Evolutionary conservation across 2,113 vertebrate species (phyloP).

Genomic region (Gymnogyps californianus): DNA sequence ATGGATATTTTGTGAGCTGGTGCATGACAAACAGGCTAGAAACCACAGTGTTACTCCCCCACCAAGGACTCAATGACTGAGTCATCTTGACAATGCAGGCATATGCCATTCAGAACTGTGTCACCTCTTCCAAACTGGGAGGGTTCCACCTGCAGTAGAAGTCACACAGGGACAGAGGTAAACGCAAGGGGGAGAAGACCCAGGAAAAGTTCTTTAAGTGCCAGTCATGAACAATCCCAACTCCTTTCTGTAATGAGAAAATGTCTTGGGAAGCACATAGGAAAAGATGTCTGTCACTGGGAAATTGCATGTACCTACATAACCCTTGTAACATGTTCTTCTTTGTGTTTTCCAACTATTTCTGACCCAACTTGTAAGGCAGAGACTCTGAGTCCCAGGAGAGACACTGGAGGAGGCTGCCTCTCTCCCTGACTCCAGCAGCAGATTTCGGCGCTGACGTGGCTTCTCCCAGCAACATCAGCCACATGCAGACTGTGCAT

Average conservation of each 20-base stretch:
- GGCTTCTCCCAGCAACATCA: neutral
- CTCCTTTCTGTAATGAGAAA: neutral
- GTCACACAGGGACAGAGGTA: neutral
- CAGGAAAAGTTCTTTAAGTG: neutral
- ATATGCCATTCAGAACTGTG: neutral
- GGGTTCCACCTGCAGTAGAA: neutral
- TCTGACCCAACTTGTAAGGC: neutral
- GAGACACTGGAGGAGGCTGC: neutral
- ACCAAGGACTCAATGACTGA: neutral
- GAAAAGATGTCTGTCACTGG: neutral
- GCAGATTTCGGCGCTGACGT: fast-evolving
- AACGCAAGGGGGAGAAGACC: neutral
- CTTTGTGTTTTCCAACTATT: neutral
- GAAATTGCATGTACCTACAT: neutral
- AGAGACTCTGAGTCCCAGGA: neutral
- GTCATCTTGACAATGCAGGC: neutral
- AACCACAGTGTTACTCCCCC: neutral
- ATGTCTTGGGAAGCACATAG: neutral
- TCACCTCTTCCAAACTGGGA: neutral
- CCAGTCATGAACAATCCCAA: neutral
- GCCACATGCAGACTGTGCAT: neutral
- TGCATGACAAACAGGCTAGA: neutral
- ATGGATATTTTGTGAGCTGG: neutral
- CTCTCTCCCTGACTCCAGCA: neutral
- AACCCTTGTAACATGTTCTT: neutral